Base-by-base conservation (phyloP, 1,140 invertebrate species). In the Formica exsecta region DNA sequence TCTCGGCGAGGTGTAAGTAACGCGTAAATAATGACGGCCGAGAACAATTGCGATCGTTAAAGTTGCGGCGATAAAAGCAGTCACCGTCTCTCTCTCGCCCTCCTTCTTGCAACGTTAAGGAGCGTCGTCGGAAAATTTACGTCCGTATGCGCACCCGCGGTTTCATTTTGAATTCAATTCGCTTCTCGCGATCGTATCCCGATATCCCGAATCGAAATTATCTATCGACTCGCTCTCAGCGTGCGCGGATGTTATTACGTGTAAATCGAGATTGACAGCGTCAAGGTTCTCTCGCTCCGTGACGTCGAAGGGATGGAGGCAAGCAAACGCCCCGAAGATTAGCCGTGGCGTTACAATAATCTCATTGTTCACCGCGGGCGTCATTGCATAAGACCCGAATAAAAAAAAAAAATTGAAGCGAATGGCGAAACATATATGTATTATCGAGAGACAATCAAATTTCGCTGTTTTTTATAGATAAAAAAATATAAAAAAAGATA, bases 181-280 rank as follows among this genome's bases (percentile, higher is more conserved):
- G 36, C 51, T 29, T 59, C 66, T 38, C 29, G 54, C 77, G 77
- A 54, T 36, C 48, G 48, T 57, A 86, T 85, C 80, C 66, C 36
- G 25, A 32, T 32, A 32, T 0, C 32, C 44, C 16, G 16, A 22
- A 86, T 86, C 85, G 66, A 61, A 86, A 85, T 86, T 87, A 86
- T 65, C 77, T 36, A 75, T 51, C 38, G 36, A 54, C 29, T 32
- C n/a, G 62, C 44, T 64, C 25, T 29, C 13, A 16, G 29, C 29
- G 66, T n/a, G 51, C 32, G 29, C 51, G 62, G 48, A 87, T 86
- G 85, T 11, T 71, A 81, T 68, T 85, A 76, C 83, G 70, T 66
- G 68, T 74, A 87, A 87, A 76, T 76, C 86, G 66, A 86, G 81
- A 87, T 81, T 75, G 83, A 54, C 83, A 66, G 22, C 79, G 86